Conservation (phyloP, 1,140 invertebrate genomes). For the Nebria ingens region DNA sequence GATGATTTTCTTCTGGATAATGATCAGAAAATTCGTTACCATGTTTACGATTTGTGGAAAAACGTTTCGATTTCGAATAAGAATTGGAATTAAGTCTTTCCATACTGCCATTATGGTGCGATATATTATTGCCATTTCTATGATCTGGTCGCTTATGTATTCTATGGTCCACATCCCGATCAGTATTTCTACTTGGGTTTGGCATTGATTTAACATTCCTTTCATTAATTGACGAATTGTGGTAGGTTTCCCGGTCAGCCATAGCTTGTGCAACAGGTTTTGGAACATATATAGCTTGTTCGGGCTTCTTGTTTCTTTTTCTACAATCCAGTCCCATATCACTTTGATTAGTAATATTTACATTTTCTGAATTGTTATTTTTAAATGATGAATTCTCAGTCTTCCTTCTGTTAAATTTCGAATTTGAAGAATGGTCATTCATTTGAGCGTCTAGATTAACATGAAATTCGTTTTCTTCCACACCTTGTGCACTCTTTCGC, state of each 20-base stretch:
- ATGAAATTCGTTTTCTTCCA: conserved; percentile 38
- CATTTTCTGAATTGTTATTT: background rate
- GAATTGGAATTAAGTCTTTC: background rate
- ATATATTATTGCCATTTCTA: conserved; percentile 10
- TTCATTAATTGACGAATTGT: background rate
- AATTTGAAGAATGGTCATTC: background rate
- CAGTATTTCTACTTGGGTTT: background rate
- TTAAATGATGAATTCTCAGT: background rate
- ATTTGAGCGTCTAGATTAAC: conserved; percentile 21
- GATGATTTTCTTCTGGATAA: conserved; percentile 23
- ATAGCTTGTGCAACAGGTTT: conserved; percentile 41
- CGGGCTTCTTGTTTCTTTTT: conserved; percentile 42
- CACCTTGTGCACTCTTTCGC: conserved; percentile 38
- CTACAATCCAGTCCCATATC: conserved; percentile 28
- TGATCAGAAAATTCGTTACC: conserved; percentile 26
- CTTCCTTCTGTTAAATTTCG: background rate
- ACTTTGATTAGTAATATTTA: background rate
- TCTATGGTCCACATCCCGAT: background rate
- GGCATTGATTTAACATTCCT: conserved; percentile 16
- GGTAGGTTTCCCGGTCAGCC: conserved; percentile 34
- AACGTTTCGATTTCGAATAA: conserved; percentile 20
- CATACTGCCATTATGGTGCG: background rate
- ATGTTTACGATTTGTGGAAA: conserved; percentile 30
- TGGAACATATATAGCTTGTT: conserved; percentile 43
- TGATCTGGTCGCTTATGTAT: background rate